Percentiles rank a stretch among this genome's conserved stretches.
These are phyloP conservation scores for Drosophila picticornis DNA, from an alignment of 2,888 invertebrate genomes.

Conservation along the genomic window DNA sequence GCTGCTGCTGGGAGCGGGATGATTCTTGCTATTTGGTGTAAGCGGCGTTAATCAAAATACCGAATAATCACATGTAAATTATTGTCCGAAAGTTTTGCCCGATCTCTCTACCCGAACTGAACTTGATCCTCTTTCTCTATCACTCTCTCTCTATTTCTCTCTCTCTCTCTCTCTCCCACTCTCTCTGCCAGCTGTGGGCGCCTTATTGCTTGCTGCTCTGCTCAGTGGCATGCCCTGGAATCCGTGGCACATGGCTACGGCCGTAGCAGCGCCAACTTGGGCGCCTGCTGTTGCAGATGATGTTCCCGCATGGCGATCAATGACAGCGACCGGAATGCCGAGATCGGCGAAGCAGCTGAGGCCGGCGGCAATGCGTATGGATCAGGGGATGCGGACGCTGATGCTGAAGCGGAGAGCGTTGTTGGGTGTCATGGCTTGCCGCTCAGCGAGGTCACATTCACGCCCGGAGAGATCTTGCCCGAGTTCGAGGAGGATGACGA, in stretches of 20 bases:
- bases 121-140: constrained; percentile 11
- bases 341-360: constrained; percentile 74
- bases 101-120: constrained; percentile 36
- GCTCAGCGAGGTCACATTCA: constrained; percentile 81
- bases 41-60: constrained; percentile 81
- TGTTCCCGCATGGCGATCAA: constrained; percentile 84
- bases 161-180: neutral
- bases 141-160: neutral
- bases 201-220: neutral
- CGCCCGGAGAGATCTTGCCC: constrained; percentile 83
- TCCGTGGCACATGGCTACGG: constrained; percentile 69
- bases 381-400: constrained; percentile 60
- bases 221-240: neutral
- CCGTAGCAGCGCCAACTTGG: constrained; percentile 82
- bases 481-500: constrained; percentile 84
- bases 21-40: constrained; percentile 77
- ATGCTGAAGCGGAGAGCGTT: constrained; percentile 61
- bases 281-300: constrained; percentile 79
- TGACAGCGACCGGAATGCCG: constrained; percentile 84
- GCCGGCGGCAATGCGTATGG: constrained; percentile 60
- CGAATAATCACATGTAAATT: constrained; percentile 86
- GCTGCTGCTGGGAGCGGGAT: constrained; percentile 59
- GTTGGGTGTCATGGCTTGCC: constrained; percentile 84
- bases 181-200: neutral
- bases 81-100: constrained; percentile 85